Conservation (phyloP, 2,888 invertebrate genomes). For the Torymus auratus region DNA sequence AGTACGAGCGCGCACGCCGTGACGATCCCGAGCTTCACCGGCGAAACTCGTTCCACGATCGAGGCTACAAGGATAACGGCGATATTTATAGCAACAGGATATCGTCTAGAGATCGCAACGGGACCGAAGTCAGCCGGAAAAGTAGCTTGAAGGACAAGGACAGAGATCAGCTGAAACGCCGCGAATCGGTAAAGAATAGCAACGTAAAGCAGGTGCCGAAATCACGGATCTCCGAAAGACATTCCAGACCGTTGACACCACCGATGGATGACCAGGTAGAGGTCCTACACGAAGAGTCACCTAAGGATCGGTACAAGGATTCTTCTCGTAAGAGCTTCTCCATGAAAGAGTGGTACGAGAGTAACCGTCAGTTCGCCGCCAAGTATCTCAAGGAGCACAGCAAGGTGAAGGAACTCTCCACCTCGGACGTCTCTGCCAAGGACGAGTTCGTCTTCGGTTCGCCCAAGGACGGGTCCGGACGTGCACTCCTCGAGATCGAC, state of each 20-base stretch:
- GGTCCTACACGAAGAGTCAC: background rate
- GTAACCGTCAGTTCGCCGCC: conserved; percentile 64
- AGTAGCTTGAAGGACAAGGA: conserved; percentile 57
- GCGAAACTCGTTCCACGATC: conserved; percentile 58
- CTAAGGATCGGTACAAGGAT: conserved; percentile 26
- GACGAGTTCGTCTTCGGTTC: conserved; percentile 57
- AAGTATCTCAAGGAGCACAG: conserved; percentile 67
- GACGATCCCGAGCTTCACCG: conserved; percentile 63
- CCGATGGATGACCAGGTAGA: conserved; percentile 58
- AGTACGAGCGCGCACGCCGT: conserved; percentile 66
- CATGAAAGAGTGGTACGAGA: conserved; percentile 68
- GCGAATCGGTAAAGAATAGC: conserved; percentile 36
- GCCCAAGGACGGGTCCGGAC: conserved; percentile 25
- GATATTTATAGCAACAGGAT: too few species aligned
- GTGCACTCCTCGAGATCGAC: conserved; percentile 30
- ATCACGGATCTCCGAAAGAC: conserved; percentile 62
- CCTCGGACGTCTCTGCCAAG: conserved; percentile 52
- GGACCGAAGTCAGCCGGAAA: conserved; percentile 49
- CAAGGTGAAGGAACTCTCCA: conserved; percentile 58
- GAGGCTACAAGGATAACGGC: conserved; percentile 32
- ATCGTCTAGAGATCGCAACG: conserved; percentile 12
- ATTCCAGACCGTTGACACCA: conserved; percentile 70
- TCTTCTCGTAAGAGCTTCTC: conserved; percentile 54
- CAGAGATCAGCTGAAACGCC: conserved; percentile 32
- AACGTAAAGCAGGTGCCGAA: conserved; percentile 53